phyloP scores from a whole-genome alignment of 2,113 vertebrate species.

The Ceyx margarethae region DNA sequence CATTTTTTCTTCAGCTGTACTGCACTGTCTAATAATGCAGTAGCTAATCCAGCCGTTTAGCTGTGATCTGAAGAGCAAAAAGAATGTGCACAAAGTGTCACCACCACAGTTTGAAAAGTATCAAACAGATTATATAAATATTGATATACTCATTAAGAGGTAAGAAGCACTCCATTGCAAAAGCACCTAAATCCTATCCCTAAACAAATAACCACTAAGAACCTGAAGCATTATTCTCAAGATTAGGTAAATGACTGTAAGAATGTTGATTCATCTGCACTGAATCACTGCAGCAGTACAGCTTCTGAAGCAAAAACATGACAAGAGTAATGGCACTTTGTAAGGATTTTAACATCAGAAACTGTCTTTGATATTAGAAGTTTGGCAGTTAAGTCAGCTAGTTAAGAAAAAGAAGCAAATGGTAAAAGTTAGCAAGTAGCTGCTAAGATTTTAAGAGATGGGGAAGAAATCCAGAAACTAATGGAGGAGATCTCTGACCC shows the following conservation, averaged over 20 bases:
- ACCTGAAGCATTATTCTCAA: neutral
- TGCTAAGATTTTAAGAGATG: neutral
- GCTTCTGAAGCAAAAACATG: neutral
- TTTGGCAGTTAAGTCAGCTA: neutral
- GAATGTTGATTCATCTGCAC: neutral
- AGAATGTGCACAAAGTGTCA: neutral
- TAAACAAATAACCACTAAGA: neutral
- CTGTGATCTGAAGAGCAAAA: neutral
- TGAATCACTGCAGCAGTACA: neutral
- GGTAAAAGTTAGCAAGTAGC: too few species aligned
- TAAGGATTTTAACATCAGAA: neutral
- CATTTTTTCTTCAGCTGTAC: neutral
- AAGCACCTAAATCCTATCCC: neutral
- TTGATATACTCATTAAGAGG: neutral
- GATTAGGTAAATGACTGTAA: neutral
- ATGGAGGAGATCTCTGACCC: neutral
- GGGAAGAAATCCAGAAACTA: neutral
- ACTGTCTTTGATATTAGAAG: fast-evolving
- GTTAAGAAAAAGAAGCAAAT: neutral
- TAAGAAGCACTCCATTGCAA: neutral
- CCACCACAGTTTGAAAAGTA: neutral
- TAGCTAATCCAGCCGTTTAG: neutral
- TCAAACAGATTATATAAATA: neutral
- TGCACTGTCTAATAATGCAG: neutral
- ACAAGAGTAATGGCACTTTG: neutral